phyloP scores from a whole-genome alignment of 2,797 vertebrate genomes.

The Nasua narica region DNA sequence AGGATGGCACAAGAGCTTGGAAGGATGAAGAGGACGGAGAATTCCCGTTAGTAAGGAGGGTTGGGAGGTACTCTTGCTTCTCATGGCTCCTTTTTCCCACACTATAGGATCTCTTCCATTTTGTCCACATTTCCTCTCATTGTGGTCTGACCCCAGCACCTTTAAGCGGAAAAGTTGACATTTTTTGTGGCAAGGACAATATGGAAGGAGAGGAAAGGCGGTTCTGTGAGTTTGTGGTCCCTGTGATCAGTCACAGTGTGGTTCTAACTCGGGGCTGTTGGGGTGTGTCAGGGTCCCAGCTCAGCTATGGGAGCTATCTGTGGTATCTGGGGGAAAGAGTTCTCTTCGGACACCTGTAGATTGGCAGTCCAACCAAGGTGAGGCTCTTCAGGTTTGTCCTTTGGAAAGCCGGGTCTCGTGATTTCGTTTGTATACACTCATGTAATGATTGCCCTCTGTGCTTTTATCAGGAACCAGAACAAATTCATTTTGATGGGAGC shows the following conservation, averaged over 20 bases:
- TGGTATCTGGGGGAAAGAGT: not conserved
- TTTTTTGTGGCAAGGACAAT: not conserved
- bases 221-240: not conserved
- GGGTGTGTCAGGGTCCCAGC: not conserved
- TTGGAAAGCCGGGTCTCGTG: not conserved
- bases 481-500: not conserved
- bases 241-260: not conserved
- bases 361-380: not conserved
- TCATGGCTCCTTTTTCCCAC: not conserved
- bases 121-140: not conserved
- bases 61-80: not conserved
- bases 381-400: not conserved
- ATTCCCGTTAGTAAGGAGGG: not conserved
- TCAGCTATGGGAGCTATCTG: not conserved
- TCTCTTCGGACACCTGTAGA: not conserved
- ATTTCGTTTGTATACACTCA: fast-evolving
- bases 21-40: not conserved
- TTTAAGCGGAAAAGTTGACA: not conserved
- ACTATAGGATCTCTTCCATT: not conserved
- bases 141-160: not conserved
- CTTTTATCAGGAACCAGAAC: not conserved
- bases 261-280: not conserved
- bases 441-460: not conserved
- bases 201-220: not conserved
- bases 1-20: not conserved